These are phyloP conservation scores for Drepana arcuata DNA, from an alignment of 1,140 invertebrate species.

Conservation along the genomic window DNA sequence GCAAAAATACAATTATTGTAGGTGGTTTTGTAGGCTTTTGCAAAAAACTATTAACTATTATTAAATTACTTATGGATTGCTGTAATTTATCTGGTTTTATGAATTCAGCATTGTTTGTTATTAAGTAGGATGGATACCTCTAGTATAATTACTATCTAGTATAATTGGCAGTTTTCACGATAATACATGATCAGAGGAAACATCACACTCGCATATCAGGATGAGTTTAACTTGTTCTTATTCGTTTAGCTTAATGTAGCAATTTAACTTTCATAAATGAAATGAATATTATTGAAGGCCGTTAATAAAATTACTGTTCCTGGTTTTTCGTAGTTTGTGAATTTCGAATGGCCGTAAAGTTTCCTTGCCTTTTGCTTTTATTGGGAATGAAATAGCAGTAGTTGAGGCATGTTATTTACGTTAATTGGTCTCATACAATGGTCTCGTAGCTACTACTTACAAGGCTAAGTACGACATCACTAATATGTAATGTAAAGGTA, in stretches of 20 bases:
- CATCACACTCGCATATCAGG: too few species aligned
- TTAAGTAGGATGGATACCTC: too few species aligned
- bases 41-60: background rate
- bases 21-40: background rate
- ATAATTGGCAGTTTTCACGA: background rate
- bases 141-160: too few species aligned
- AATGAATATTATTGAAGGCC: too few species aligned
- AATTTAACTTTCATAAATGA: too few species aligned
- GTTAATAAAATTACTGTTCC: conserved; percentile 20
- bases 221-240: too few species aligned
- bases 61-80: background rate
- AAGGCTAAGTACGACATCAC: conserved; percentile 3
- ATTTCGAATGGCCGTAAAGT: conserved; percentile 7
- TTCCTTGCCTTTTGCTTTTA: background rate
- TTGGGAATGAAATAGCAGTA: background rate
- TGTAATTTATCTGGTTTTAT: too few species aligned
- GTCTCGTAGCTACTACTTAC: too few species aligned
- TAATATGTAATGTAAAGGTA: conserved; percentile 3
- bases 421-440: too few species aligned
- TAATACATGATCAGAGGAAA: conserved; percentile 5
- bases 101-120: too few species aligned
- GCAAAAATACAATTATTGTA: background rate
- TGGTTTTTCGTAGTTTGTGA: conserved; percentile 8
- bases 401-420: conserved; percentile 1
- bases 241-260: too few species aligned